Evolutionary conservation across 2,113 vertebrate genomes (phyloP), one percentile per base, ranked within the genome.

Genomic region (Dicentrarchus labrax): DNA sequence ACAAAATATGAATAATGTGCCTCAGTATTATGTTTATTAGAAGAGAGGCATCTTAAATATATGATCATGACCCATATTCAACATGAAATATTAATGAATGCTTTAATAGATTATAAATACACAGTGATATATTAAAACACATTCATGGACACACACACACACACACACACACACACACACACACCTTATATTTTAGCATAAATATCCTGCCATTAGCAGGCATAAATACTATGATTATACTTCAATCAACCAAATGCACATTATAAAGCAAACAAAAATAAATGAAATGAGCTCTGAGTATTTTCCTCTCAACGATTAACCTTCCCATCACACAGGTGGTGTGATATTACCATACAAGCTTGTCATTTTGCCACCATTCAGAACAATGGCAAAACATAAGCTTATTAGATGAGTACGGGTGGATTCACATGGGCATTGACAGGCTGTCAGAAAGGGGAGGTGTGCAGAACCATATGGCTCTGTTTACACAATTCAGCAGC

Each of bases 391-490:
- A 78, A 68, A 84, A 59, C 24, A 75, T 64, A 21, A 59, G 76
- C 65, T 70, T 62, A 84, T 86, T 56, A 79, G 68, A 72, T 54
- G 74, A 78, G 65, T 39, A 6, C 69, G 16, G 77, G 50, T 43
- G 78, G 66, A 75, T 67, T 57, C 68, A 71, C 51, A 73, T 30
- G 57, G 69, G 66, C 24, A 73, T 36, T 80, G 76, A 75, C 78
- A 75, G 22, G 30, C 47, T 70, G 75, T 54, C 71, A 72, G 66
- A 67, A n/a, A 73, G 75, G 24, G 17, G 68, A 64, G 24, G 56
- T 76, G 82, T 21, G 69, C 66, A 48, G 15, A 72, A 66, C 75
- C 82, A 89, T 84, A 82, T 82, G 83, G 74, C 64, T 84, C 80
- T 65, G 61, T 86, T 86, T 79, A 82, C 73, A 72, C 12, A 45